phyloP scores from a whole-genome alignment of 1,140 invertebrate genomes.

The Aphelinus certus region DNA sequence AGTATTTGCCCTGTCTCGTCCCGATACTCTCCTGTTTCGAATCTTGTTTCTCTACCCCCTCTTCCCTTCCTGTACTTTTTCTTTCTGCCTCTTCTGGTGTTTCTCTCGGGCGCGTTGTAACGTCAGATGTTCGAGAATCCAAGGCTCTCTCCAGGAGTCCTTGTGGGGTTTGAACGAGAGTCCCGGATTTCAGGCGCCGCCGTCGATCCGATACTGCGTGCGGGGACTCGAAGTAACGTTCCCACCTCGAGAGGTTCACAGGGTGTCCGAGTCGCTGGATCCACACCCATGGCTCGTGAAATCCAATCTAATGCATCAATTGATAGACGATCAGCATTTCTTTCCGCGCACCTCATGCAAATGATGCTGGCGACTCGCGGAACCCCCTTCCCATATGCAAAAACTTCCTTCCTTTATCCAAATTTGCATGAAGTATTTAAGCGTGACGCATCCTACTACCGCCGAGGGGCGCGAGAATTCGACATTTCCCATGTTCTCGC shows the following conservation, averaged over 20 bases:
- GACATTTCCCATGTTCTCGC: slow-evolving; percentile 27
- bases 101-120: too few relatives aligned
- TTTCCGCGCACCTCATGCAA: too few relatives aligned
- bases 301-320: too few relatives aligned
- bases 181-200: background rate
- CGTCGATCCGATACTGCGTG: background rate
- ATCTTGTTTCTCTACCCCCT: background rate
- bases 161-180: background rate
- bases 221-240: background rate
- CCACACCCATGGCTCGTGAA: background rate
- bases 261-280: background rate
- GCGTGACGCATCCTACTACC: background rate
- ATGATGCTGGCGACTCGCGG: too few relatives aligned
- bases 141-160: background rate
- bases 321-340: too few relatives aligned
- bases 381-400: slow-evolving; percentile 12
- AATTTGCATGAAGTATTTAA: slow-evolving; percentile 4
- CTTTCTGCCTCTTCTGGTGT: background rate
- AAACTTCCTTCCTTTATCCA: background rate
- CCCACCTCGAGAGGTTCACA: background rate
- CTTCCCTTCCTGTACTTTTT: background rate
- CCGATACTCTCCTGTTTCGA: background rate
- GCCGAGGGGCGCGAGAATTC: background rate
- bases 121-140: background rate
- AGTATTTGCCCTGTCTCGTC: background rate